phyloP scores from a whole-genome alignment of 2,888 invertebrate species.

The Orchesella flavescens region DNA sequence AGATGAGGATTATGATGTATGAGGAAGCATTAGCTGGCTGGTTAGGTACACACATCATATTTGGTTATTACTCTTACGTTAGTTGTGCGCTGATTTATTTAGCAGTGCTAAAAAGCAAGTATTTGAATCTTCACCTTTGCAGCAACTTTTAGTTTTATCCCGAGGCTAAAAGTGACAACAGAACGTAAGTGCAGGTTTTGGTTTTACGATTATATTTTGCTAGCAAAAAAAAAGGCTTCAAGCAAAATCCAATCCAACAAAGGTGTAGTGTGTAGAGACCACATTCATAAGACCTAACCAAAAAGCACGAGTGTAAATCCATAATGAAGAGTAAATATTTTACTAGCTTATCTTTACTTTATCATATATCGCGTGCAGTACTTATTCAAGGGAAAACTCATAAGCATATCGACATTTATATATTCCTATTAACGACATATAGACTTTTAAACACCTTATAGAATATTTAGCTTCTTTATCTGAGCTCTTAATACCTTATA shows the following conservation, averaged over 20 bases:
- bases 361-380: conserved; percentile 6
- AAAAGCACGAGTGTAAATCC: background rate
- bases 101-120: no score
- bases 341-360: conserved; percentile 33
- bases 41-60: no score
- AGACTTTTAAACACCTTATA: no score
- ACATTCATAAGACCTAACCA: background rate
- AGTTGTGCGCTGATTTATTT: no score
- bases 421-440: no score
- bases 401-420: no score
- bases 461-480: no score
- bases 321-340: conserved; percentile 40
- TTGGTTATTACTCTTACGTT: no score
- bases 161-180: conserved; percentile 10
- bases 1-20: no score
- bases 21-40: no score
- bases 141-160: background rate
- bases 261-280: background rate
- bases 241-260: background rate
- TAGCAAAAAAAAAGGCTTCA: background rate
- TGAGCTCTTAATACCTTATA: no score
- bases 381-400: background rate
- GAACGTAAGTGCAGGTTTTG: background rate
- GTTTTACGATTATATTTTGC: background rate
- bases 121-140: background rate